A percentile compares a stretch with the other conserved stretches of the same genome.
These are phyloP conservation scores for Julus scanicus DNA, from an alignment of 2,888 invertebrate species.

Conservation along the genomic window DNA sequence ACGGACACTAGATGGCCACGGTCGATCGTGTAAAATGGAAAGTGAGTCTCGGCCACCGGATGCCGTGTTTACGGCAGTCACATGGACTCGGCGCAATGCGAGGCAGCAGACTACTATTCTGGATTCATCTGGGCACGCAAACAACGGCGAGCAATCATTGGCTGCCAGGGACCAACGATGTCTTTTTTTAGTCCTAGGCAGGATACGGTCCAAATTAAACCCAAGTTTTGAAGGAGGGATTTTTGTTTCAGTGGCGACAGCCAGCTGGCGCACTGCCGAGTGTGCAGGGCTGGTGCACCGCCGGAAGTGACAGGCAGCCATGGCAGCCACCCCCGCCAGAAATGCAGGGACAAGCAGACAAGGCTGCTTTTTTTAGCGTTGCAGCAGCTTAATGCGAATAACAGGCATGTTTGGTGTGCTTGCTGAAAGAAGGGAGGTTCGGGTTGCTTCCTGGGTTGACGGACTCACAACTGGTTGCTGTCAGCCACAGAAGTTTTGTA, in stretches of 20 bases:
- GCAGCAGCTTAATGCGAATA: not conserved
- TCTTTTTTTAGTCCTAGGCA: not conserved
- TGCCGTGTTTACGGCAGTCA: not conserved
- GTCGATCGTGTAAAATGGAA: no score
- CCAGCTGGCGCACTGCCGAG: not conserved
- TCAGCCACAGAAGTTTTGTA: not conserved
- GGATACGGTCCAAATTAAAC: not conserved
- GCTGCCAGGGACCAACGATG: not conserved
- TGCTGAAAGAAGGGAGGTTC: not conserved
- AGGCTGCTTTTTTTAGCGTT: not conserved
- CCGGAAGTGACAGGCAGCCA: not conserved
- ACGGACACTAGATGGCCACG: no score
- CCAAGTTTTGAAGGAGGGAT: not conserved
- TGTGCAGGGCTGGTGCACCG: not conserved
- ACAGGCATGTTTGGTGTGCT: not conserved
- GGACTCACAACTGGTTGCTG: not conserved
- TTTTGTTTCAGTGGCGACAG: no score
- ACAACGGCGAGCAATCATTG: not conserved
- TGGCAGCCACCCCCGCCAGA: not conserved
- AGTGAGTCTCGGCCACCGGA: not conserved
- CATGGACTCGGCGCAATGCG: no score
- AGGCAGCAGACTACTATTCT: not conserved
- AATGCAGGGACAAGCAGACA: not conserved
- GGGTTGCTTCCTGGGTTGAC: not conserved
- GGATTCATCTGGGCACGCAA: not conserved